phyloP scores from a whole-genome alignment of 2,113 vertebrate species.

The Grus americana region DNA sequence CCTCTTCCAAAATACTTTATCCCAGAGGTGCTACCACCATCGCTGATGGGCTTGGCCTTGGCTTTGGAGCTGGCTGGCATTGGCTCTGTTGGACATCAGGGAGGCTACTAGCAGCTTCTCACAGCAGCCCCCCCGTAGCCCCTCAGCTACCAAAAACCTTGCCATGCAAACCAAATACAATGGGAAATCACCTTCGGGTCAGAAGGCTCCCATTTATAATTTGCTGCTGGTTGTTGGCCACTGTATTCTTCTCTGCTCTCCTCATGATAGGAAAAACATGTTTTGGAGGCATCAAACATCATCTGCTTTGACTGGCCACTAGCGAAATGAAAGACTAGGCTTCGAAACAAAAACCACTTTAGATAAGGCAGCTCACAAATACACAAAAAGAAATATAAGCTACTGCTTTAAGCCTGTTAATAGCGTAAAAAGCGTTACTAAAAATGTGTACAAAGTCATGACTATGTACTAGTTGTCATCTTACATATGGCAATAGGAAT shows the following conservation, averaged over 20 bases:
- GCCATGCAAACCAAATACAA: not conserved
- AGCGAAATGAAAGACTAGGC: not conserved
- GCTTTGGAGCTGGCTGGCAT: too few species aligned
- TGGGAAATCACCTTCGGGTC: not conserved
- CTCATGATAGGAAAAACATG: not conserved
- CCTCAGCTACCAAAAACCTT: too few species aligned
- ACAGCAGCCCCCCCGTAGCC: too few species aligned
- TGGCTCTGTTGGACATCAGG: too few species aligned
- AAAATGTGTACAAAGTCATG: not conserved
- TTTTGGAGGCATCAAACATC: not conserved
- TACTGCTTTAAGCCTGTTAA: not conserved
- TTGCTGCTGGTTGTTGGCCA: not conserved
- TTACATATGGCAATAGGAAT: not conserved
- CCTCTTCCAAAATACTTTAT: too few species aligned
- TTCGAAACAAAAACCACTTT: not conserved
- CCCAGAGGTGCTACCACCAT: too few species aligned
- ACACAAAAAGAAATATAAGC: not conserved
- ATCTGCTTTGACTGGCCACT: not conserved
- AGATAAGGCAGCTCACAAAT: not conserved
- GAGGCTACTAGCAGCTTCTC: too few species aligned
- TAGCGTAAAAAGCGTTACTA: not conserved
- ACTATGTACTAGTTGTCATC: not conserved
- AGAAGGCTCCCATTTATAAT: not conserved
- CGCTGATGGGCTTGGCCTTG: not conserved
- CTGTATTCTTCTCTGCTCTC: not conserved